Percentiles rank a stretch among this genome's conserved stretches.
These are phyloP conservation scores for Furnarius figulus DNA, from an alignment of 2,113 vertebrate species.

Conservation along the genomic window DNA sequence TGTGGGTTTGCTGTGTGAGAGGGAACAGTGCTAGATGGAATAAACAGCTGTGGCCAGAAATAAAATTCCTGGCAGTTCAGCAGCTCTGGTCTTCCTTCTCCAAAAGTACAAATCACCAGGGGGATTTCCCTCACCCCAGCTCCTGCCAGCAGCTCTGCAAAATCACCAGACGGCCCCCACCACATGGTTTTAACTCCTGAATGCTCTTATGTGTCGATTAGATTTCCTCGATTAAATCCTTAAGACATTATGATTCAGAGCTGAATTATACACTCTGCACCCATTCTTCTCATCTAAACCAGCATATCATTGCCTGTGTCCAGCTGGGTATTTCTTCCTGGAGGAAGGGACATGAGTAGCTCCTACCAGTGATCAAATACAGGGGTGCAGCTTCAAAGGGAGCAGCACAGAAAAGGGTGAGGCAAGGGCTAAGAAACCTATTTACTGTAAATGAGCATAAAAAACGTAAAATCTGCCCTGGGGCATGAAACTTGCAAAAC, in stretches of 20 bases:
- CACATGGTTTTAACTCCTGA: constrained; percentile 25
- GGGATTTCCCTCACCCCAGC: constrained; percentile 52
- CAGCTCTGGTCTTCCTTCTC: constrained; percentile 50
- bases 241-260: not conserved
- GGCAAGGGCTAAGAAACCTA: not conserved
- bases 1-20: constrained; percentile 40
- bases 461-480: not conserved
- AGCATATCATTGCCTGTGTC: not conserved
- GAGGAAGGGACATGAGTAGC: not conserved
- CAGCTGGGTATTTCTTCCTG: not conserved
- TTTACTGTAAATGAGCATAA: not conserved
- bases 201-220: not conserved
- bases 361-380: not conserved
- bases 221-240: not conserved
- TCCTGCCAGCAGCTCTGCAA: constrained; percentile 64
- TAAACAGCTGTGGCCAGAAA: constrained; percentile 74
- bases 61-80: constrained; percentile 66
- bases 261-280: not conserved
- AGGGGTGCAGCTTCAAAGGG: not conserved
- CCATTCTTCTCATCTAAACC: not conserved
- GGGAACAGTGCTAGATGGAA: constrained; percentile 39
- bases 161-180: constrained; percentile 44
- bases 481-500: not conserved
- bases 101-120: constrained; percentile 69
- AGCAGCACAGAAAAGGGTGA: not conserved